These are phyloP conservation scores for Chalcosyrphus nemorum DNA, from an alignment of 2,888 invertebrate genomes.

Conservation along the genomic window DNA sequence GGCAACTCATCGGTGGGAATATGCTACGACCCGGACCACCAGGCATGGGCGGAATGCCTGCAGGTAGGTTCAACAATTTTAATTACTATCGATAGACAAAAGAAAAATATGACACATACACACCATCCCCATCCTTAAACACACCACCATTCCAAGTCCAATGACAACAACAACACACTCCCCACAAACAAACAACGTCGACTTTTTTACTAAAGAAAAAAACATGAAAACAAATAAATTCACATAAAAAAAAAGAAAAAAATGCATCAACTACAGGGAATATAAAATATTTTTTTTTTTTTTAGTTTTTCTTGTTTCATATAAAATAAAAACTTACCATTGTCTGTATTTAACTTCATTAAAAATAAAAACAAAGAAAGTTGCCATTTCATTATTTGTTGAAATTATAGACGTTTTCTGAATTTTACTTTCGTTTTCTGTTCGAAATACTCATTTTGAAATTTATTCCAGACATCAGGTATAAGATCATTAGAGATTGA, in stretches of 20 bases:
- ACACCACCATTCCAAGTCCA: slow-evolving; percentile 55
- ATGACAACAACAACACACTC: slow-evolving; percentile 54
- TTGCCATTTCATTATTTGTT: slow-evolving; percentile 45
- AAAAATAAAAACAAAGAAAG: slow-evolving; percentile 24
- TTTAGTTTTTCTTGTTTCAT: slow-evolving; percentile 7
- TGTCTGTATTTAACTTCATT: slow-evolving; percentile 39
- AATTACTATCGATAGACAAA: slow-evolving; percentile 71
- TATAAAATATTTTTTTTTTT: slow-evolving; percentile 12
- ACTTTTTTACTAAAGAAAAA: slow-evolving; percentile 35
- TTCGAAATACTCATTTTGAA: slow-evolving; percentile 37
- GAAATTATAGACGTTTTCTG: slow-evolving; percentile 30
- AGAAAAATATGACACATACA: slow-evolving; percentile 57
- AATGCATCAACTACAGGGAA: slow-evolving; percentile 37
- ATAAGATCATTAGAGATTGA: slow-evolving; percentile 33
- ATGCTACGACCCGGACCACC: slow-evolving; percentile 79
- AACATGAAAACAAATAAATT: slow-evolving; percentile 44
- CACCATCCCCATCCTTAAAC: slow-evolving; percentile 24
- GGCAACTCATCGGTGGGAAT: slow-evolving; percentile 80
- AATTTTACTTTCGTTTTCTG: slow-evolving; percentile 23
- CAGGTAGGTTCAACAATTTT: slow-evolving; percentile 78
- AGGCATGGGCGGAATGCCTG: slow-evolving; percentile 80
- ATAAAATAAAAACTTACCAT: slow-evolving; percentile 10
- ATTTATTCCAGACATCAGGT: slow-evolving; percentile 59
- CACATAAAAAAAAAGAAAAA: slow-evolving; percentile 13
- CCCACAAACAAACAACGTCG: slow-evolving; percentile 34